Percentiles rank a stretch among this genome's conserved stretches.
These are phyloP conservation scores for Pipra filicauda DNA, from an alignment of 2,113 vertebrate genomes.

Conservation along the genomic window DNA sequence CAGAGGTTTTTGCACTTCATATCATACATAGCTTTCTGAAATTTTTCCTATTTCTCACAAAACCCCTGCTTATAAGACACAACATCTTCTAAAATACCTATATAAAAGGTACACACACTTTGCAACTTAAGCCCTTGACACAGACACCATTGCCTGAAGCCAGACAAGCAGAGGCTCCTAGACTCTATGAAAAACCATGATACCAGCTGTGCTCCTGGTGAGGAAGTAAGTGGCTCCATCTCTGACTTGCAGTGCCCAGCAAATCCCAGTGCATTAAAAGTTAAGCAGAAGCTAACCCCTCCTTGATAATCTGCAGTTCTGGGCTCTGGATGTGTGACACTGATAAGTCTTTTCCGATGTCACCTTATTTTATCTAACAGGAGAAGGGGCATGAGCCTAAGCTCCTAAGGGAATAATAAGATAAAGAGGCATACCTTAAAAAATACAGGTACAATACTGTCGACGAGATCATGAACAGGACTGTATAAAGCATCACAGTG, in stretches of 20 bases:
- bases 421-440: conserved; percentile 80
- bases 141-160: background rate
- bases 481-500: conserved; percentile 81
- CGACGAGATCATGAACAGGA: conserved; percentile 81
- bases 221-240: background rate
- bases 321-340: background rate
- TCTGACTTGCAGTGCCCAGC: background rate
- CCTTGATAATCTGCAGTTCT: background rate
- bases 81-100: background rate
- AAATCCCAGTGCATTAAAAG: background rate
- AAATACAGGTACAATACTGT: conserved; percentile 82
- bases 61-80: background rate
- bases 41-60: background rate
- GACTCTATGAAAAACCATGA: background rate
- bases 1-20: background rate
- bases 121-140: background rate
- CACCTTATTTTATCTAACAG: background rate
- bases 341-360: background rate
- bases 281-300: background rate
- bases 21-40: background rate
- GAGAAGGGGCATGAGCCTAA: background rate
- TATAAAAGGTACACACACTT: background rate
- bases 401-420: background rate
- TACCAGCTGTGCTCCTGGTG: background rate
- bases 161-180: background rate